Base-by-base conservation (phyloP, 2,797 vertebrate species). In the Mus minutoides region DNA sequence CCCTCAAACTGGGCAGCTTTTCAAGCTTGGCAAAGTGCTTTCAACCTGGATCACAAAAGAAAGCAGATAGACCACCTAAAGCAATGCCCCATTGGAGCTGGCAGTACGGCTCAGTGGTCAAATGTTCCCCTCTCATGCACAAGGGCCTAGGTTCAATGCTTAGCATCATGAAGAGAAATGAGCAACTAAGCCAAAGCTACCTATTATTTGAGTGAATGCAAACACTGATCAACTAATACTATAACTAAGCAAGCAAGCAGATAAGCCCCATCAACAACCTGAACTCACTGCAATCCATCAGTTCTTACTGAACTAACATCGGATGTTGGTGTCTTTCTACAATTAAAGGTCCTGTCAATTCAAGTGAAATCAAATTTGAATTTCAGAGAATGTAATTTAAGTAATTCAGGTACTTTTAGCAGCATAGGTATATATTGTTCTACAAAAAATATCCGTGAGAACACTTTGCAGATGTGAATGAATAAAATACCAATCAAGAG, bases 401-500 rank as follows among this genome's bases (percentile, higher is more conserved):
- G 54, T 85, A 96, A 86, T 86, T 76, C 10, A 19, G 77, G 79
- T 92, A 94, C 26, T 77, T 69, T 95, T 93, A 69, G 40, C 75
- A 92, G 64, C 40, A 89, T 4, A 60, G 77, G 73, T 5, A 37
- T 24, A 82, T 8, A 58, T 43, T 92, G 92, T 88, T 90, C 80
- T 67, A 86, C 24, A 3, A 19, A 71, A 94, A 97, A 78, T 69
- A 96, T 60, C 16, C 93, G 21, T 22, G 92, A 93, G 56, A 89
- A 90, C 34, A 60, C 73, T 83, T 83, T 88, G 86, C 46, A 94
- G 58, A 89, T 87, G 37, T 58, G 49, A 84, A 60, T 77, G 64
- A 97, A 92, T 80, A 93, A 92, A 95, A 88, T 79, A 88, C 87
- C 19, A 52, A 62, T 40, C 94, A 92, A 75, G 96, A 96, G 93